Evolutionary conservation across 37 sponge, comb jelly and placozoan genomes (phyloP), one percentile per base, ranked within the genome.

Genomic region (Crambe crambe): DNA sequence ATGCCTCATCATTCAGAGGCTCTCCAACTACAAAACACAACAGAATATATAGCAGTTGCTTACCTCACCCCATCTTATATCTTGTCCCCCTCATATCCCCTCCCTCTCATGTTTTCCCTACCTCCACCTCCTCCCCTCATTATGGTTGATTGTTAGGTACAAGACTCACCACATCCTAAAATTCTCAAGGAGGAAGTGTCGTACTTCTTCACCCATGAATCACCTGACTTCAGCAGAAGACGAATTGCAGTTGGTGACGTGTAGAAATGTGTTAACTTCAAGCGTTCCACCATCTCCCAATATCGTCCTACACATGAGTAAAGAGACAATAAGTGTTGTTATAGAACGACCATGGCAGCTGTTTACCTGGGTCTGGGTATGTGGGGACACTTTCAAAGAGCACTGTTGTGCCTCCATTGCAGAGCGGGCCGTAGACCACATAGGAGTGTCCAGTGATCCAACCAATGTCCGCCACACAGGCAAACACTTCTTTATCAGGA

Each of bases 361-460:
- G 63, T 27, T 20, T 61, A 90, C 97, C 97, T 70, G 99, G 92
- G 77, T 98, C 87, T 39, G 99, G 99, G 74, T 98, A 93, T 66
- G 79, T 86, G 35, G 99, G 99, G 8, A 63, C 58, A 57, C 96
- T 93, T 81, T 98, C 99, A 83, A 95, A 98, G 76, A 98, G 65
- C 1, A 95, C 92, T 1, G 92, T 89, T 25, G 99, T 95, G 23
- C 79, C 99, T 76, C 96, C 99, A 79, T 93, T 98, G 69, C 87
- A 83, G 44, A 98, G 92, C 18, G 99, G 99, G 27, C 94, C 96
- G 44, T 98, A 98, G 59, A 95, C 90, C 21, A 91, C 92, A 76
- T 95, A 93, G 23, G 95, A 93, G 88, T 98, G 99, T 6, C 96
- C 99, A 30, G 96, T 95, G 61, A 98, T 93, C 99, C 99, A 98